Percentiles rank a stretch among this genome's conserved stretches.
Evolutionary conservation across 92 coral and sea anemone genomes (phyloP).

Genomic region (Zoanthus sociatus): DNA sequence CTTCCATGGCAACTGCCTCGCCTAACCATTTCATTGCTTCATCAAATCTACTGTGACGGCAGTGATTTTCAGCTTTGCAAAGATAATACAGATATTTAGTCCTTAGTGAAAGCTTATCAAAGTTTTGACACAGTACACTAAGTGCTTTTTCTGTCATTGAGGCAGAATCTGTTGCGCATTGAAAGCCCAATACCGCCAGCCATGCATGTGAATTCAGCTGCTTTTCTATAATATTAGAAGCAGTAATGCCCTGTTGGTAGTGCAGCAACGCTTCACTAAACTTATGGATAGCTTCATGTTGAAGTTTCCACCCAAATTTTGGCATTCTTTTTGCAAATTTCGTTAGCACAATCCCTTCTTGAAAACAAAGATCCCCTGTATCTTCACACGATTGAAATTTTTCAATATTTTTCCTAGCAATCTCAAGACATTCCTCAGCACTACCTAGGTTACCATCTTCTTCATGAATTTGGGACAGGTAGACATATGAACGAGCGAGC

Average conservation of each 20-base stretch:
- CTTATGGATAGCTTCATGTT: constrained; percentile 82
- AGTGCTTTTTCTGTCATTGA: constrained; percentile 62
- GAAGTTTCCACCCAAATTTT: constrained; percentile 69
- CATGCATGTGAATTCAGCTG: constrained; percentile 68
- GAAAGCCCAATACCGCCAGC: constrained; percentile 74
- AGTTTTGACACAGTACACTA: constrained; percentile 41
- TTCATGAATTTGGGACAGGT: constrained; percentile 85
- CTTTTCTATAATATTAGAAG: constrained; percentile 64
- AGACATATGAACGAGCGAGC: constrained; percentile 85
- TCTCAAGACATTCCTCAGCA: constrained; percentile 91
- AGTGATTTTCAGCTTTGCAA: constrained; percentile 70
- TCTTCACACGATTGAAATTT: constrained; percentile 84
- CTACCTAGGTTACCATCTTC: constrained; percentile 85
- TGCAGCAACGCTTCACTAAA: constrained; percentile 80
- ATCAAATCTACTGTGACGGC: constrained; percentile 53
- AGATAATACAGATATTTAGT: constrained; percentile 73
- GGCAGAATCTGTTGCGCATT: constrained; percentile 43
- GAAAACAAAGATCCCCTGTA: constrained; percentile 84
- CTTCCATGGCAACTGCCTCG: constrained; percentile 60
- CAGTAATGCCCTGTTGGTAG: constrained; percentile 64
- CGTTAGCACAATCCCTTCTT: constrained; percentile 83
- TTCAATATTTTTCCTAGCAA: constrained; percentile 86
- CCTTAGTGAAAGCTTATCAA: constrained; percentile 63
- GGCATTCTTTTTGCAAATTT: constrained; percentile 86
- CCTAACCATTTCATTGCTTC: constrained; percentile 70